These are phyloP conservation scores for Papilio machaon DNA, from an alignment of 1,140 invertebrate genomes.

Conservation along the genomic window DNA sequence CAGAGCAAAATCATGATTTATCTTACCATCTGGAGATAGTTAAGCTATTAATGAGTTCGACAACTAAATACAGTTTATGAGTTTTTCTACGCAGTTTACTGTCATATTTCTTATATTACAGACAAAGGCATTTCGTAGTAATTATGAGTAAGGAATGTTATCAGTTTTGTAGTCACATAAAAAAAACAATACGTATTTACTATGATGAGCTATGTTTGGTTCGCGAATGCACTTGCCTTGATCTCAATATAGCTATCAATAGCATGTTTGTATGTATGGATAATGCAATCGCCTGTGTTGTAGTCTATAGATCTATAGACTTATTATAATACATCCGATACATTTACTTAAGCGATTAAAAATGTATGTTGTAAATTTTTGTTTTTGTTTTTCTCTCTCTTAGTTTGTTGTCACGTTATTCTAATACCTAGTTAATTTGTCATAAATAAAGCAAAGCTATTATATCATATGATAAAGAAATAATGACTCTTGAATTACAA, in stretches of 20 bases:
- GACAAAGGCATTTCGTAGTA: not conserved
- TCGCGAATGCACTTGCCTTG: not conserved
- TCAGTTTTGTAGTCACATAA: constrained; percentile 3
- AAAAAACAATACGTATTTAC: not conserved
- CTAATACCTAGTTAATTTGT: not conserved
- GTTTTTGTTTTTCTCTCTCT: too few relatives aligned
- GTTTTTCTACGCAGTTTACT: not conserved
- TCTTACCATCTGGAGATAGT: not conserved
- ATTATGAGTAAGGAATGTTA: constrained; percentile 11
- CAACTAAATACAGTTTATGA: not conserved
- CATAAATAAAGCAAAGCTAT: not conserved
- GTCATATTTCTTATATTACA: not conserved
- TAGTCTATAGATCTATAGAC: too few relatives aligned
- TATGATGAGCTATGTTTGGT: not conserved
- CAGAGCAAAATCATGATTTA: not conserved
- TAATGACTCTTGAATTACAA: not conserved
- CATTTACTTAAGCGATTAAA: not conserved
- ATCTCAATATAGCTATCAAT: not conserved
- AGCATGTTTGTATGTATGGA: too few relatives aligned
- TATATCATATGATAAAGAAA: not conserved
- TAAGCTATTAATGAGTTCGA: not conserved
- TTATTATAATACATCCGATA: not conserved
- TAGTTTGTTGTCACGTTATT: too few relatives aligned
- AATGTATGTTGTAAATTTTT: too few relatives aligned
- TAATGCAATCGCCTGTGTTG: too few relatives aligned